These are phyloP conservation scores for Oxyura jamaicensis DNA, from an alignment of 2,113 vertebrate genomes.

Conservation along the genomic window DNA sequence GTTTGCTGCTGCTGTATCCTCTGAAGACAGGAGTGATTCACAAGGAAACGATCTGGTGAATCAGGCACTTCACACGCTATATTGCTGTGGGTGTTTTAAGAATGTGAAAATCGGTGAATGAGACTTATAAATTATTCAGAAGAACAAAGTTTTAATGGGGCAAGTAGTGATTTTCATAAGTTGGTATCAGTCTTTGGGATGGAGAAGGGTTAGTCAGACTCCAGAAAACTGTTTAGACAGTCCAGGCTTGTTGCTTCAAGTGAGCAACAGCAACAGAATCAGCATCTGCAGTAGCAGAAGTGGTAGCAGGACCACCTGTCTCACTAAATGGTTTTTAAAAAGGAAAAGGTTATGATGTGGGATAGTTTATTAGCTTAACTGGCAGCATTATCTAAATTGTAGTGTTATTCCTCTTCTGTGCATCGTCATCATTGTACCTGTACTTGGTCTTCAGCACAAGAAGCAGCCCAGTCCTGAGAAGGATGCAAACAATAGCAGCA, in stretches of 20 bases:
- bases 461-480: background rate
- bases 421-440: background rate
- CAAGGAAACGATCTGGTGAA: fast-evolving
- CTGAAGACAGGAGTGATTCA: fast-evolving
- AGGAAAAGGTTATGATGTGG: background rate
- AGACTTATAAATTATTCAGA: background rate
- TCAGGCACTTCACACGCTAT: fast-evolving
- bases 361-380: background rate
- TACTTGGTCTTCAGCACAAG: background rate
- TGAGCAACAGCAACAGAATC: background rate
- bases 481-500: fast-evolving
- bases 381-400: fast-evolving
- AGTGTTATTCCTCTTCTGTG: fast-evolving
- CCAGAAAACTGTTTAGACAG: background rate
- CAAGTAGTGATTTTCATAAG: background rate
- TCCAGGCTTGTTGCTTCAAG: fast-evolving
- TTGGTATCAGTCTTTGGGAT: background rate
- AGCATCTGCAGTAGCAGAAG: background rate
- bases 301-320: background rate
- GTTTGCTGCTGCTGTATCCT: background rate
- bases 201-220: background rate
- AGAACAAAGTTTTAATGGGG: background rate
- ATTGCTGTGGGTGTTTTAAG: background rate
- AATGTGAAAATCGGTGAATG: background rate
- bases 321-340: background rate